Base-by-base conservation (phyloP, 2,797 vertebrate species). In the Prionace glauca region DNA sequence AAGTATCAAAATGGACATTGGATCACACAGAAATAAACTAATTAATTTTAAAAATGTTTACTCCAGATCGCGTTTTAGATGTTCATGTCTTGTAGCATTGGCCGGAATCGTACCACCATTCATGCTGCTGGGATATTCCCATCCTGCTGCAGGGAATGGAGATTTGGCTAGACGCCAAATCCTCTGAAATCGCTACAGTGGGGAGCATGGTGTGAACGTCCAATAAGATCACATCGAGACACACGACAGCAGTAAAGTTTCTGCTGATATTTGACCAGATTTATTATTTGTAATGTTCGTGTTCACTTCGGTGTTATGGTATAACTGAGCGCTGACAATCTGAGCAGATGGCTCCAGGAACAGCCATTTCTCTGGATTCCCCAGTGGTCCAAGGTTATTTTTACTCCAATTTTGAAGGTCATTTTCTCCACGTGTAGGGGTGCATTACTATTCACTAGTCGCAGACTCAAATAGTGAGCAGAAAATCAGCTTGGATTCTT, bases 211-310 rank as follows among this genome's bases (percentile, higher is more conserved):
- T 7, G 3, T 56, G 5, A 5, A 56, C 50, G 50, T 56, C 50
- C 50, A 3, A 56, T 56, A 56, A 56, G 50, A 7, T 56, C 50
- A 0, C 50, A 56, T 56, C 50, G 65, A 41, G 20, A 36, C 65
- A 41, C 11, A 26, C 26, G 16, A 24, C 5, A 91, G 32, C 32
- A 92, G 36, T 10, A 12, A 41, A 41, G 62, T 9, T 3, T 7
- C 24, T 92, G 62, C 62, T 65, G 88, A 36, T 91, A 65, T n/a
- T 91, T n/a, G 16, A n/a, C 60, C 65, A 36, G 3, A 10, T 41
- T 67, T 92, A 92, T 92, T 69, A 26, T 20, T 69, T 69, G 62
- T 92, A 92, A 69, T 67, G n/a, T 92, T 41, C 36, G 36, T 92
- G 62, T 24, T 69, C 3, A 32, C 26, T 92, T 69, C n/a, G 41